Conservation (phyloP, 2,888 invertebrate genomes). For the Scrobipalpa costella region DNA sequence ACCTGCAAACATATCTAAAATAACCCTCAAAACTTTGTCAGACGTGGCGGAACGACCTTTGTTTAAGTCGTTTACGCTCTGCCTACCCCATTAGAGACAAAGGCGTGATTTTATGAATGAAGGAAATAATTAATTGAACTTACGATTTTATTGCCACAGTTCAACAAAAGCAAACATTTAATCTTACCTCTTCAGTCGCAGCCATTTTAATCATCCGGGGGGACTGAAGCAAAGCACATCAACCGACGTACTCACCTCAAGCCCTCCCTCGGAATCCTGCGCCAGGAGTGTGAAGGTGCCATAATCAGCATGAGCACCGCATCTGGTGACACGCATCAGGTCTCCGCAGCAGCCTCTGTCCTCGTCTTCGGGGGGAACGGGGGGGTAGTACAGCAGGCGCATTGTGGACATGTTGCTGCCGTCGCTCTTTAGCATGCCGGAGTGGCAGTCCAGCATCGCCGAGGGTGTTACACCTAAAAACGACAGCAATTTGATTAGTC, state of each 20-base stretch:
- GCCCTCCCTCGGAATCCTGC: conserved; percentile 88
- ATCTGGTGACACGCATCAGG: conserved; percentile 78
- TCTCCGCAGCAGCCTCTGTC: conserved; percentile 66
- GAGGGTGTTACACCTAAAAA: conserved; percentile 80
- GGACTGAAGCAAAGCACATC: no score
- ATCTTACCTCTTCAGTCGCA: no score
- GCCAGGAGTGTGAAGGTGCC: conserved; percentile 88
- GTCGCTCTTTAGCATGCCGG: conserved; percentile 83
- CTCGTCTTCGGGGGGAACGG: conserved; percentile 82
- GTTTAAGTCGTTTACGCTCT: no score
- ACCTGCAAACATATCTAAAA: no score
- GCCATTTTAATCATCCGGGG: no score
- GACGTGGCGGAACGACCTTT: no score
- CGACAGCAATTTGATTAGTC: not conserved
- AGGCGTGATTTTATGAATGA: no score
- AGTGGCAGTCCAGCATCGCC: conserved; percentile 84
- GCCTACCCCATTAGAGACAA: no score
- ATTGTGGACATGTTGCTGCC: conserved; percentile 84
- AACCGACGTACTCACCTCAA: conserved; percentile 73
- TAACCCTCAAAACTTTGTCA: no score
- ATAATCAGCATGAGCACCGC: conserved; percentile 87
- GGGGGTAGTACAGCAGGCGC: conserved; percentile 87
- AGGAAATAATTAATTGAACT: no score
- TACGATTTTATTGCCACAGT: no score
- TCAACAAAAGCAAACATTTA: no score